A percentile compares a stretch with the other conserved stretches of the same genome.
Evolutionary conservation across 2,888 invertebrate species (phyloP).

Genomic region (Lomographa bimaculata): DNA sequence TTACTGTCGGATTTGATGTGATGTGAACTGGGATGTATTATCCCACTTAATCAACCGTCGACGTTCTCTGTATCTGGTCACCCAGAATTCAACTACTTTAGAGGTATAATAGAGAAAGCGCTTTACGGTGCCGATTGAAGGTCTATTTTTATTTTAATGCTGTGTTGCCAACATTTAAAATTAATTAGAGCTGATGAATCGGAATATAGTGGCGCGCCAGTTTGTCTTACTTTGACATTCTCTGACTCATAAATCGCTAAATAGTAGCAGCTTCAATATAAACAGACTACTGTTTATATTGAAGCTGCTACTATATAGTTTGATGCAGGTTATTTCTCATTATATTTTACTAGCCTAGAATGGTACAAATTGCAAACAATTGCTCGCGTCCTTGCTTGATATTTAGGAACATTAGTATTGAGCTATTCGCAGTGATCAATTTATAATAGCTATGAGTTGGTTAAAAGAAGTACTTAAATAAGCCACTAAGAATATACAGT

Average conservation of each 20-base stretch:
- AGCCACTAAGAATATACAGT: too few species aligned
- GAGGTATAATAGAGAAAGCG: constrained; percentile 2
- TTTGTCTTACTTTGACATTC: not conserved
- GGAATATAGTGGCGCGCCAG: not conserved
- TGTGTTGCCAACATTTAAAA: constrained; percentile 2
- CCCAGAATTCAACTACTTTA: too few species aligned
- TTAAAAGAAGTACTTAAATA: too few species aligned
- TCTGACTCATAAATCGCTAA: too few species aligned
- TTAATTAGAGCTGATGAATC: constrained; percentile 1
- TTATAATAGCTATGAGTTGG: constrained; percentile 15
- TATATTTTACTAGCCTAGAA: constrained; percentile 2
- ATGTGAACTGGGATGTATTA: not conserved
- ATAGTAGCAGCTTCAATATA: not conserved
- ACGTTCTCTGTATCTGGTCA: too few species aligned
- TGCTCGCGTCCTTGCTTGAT: constrained; percentile 30
- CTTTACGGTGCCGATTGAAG: constrained; percentile 1
- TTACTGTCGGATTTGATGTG: too few species aligned
- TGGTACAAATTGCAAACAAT: constrained; percentile 24
- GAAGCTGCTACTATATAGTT: too few species aligned
- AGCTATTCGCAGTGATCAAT: constrained; percentile 25
- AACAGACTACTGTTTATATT: not conserved
- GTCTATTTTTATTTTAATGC: constrained; percentile 1
- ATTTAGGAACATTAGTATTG: constrained; percentile 32
- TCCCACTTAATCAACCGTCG: too few species aligned
- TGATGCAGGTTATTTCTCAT: constrained; percentile 2